Percentiles rank a stretch among this genome's conserved stretches.
phyloP scores from a whole-genome alignment of 1,140 invertebrate species.

The Luehdorfia chinensis region DNA sequence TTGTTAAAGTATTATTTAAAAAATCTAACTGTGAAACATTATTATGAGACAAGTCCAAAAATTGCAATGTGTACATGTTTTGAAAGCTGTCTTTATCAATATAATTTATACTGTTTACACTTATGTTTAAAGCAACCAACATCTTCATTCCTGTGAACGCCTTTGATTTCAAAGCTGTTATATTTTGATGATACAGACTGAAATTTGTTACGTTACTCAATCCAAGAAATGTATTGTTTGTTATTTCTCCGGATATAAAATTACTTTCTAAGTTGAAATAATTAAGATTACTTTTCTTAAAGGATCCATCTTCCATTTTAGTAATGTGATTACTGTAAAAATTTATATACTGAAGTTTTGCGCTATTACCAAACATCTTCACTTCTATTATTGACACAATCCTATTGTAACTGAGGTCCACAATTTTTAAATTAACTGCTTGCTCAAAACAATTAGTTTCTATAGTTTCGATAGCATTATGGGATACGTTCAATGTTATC shows the following conservation, averaged over 20 bases:
- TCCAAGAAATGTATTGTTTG: constrained; percentile 36
- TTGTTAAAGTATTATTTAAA: constrained; percentile 32
- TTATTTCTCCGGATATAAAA: constrained; percentile 37
- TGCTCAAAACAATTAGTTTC: constrained; percentile 53
- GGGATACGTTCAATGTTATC: constrained; percentile 39
- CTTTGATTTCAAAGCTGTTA: constrained; percentile 32
- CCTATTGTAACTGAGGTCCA: constrained; percentile 52
- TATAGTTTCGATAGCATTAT: constrained; percentile 43
- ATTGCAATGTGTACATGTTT: constrained; percentile 18
- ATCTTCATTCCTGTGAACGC: constrained; percentile 37
- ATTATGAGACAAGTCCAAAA: constrained; percentile 54
- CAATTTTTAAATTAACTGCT: constrained; percentile 32
- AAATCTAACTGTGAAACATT: constrained; percentile 37
- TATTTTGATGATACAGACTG: constrained; percentile 43
- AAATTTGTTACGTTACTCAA: constrained; percentile 32
- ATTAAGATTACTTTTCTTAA: constrained; percentile 36
- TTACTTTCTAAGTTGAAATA: constrained; percentile 50
- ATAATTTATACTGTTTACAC: constrained; percentile 37
- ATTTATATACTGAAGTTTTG: constrained; percentile 39
- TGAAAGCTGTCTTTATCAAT: constrained; percentile 38
- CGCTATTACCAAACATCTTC: constrained; percentile 42
- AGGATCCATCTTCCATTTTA: constrained; percentile 40
- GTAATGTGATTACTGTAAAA: constrained; percentile 47
- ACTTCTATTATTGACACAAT: constrained; percentile 39
- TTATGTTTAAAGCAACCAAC: constrained; percentile 44